Percentiles rank a stretch among this genome's conserved stretches.
These are phyloP conservation scores for Rhynchomys soricoides DNA, from an alignment of 2,113 vertebrate genomes.

Conservation along the genomic window DNA sequence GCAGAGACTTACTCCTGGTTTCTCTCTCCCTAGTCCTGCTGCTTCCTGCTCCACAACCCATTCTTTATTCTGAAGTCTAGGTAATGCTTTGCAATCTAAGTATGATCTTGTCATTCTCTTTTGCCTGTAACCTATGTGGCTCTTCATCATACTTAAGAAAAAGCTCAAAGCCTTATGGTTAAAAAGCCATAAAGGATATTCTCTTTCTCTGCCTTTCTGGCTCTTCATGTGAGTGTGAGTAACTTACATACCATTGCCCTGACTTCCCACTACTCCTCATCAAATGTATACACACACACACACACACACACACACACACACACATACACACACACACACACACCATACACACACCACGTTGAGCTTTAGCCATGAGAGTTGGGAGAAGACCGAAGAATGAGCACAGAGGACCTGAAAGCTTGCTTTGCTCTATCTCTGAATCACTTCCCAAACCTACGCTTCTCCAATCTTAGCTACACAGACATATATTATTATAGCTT, in stretches of 20 bases:
- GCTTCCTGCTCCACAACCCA: rapidly evolving
- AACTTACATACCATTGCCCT: background rate
- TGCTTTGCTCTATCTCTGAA: background rate
- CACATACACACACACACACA: background rate
- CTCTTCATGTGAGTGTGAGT: background rate
- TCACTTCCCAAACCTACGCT: background rate
- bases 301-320: background rate
- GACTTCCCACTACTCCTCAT: background rate
- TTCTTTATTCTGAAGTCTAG: background rate
- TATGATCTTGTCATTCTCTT: background rate
- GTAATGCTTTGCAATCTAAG: background rate
- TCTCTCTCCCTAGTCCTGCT: background rate
- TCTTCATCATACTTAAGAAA: background rate
- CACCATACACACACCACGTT: no score
- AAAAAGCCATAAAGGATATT: background rate
- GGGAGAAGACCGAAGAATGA: background rate
- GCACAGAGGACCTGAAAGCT: background rate
- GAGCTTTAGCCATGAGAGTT: background rate
- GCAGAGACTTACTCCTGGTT: background rate
- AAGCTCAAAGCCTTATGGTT: background rate
- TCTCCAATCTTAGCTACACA: background rate
- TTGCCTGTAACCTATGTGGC: background rate
- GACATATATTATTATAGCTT: background rate
- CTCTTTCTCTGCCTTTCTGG: background rate
- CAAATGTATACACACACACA: background rate